phyloP scores from a whole-genome alignment of 2,113 vertebrate species.

The Nesoenas mayeri region DNA sequence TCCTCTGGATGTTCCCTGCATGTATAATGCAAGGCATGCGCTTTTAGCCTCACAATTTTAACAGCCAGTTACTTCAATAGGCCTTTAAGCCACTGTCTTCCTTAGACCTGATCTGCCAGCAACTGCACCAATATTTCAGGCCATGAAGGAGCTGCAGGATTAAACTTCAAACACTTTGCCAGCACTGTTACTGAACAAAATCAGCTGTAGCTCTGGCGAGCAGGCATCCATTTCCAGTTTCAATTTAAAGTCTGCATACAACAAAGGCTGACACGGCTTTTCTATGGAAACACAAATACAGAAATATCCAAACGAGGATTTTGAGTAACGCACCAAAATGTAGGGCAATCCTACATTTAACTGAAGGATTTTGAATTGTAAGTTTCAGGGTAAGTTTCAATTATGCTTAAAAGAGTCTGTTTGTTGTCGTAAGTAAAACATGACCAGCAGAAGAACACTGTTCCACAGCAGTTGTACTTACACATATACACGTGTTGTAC shows the following conservation, averaged over 20 bases:
- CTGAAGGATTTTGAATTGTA: neutral
- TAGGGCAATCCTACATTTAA: neutral
- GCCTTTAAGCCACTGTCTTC: neutral
- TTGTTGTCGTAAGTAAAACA: neutral
- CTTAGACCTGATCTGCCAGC: neutral
- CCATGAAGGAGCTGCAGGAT: neutral
- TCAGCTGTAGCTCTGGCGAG: too few relatives aligned
- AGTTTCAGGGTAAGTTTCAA: neutral
- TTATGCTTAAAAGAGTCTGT: neutral
- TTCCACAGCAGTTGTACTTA: constrained; percentile 74
- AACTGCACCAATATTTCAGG: neutral
- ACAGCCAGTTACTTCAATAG: neutral
- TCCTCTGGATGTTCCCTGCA: neutral
- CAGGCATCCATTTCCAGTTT: too few relatives aligned
- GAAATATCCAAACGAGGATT: neutral
- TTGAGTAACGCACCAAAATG: neutral
- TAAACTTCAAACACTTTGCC: neutral
- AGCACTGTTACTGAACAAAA: neutral
- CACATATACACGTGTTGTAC: constrained; percentile 96
- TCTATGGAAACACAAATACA: neutral
- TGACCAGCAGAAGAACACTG: neutral
- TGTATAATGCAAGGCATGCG: neutral
- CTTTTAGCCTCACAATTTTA: neutral
- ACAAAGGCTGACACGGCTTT: neutral
- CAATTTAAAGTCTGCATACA: neutral